Evolutionary conservation across 2,113 vertebrate species (phyloP).

Genomic region (Sciurus niger): DNA sequence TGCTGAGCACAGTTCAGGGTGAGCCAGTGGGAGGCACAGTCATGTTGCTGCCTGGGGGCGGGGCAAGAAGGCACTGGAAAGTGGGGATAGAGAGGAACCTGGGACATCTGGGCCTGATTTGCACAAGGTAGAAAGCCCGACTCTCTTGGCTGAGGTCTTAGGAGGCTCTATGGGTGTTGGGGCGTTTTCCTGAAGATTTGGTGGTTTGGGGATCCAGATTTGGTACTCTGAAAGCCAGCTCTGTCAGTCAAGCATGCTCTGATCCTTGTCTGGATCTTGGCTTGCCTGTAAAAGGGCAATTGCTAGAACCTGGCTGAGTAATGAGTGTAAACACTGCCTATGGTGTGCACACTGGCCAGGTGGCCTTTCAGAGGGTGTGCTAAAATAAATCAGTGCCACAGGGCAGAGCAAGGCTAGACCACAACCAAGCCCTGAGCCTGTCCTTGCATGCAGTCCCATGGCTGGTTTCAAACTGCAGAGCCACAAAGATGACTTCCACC

Average conservation of each 20-base stretch:
- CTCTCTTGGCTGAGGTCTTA: neutral
- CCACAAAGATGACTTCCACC: rapidly evolving
- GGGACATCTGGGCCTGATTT: rapidly evolving
- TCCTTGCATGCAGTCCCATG: rapidly evolving
- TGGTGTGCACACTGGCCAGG: neutral
- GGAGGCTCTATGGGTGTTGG: neutral
- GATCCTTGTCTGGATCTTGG: neutral
- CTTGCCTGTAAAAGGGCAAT: neutral
- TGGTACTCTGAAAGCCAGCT: neutral
- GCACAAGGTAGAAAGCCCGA: neutral
- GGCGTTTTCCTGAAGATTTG: neutral
- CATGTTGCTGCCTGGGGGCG: neutral
- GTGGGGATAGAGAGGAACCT: neutral
- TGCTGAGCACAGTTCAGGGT: neutral
- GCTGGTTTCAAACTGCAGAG: neutral
- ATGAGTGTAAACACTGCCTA: neutral
- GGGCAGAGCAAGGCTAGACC: neutral
- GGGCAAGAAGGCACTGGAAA: neutral
- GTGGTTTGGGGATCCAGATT: neutral
- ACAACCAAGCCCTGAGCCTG: neutral
- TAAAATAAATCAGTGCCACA: neutral
- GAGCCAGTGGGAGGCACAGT: neutral
- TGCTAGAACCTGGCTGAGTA: neutral
- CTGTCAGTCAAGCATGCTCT: neutral
- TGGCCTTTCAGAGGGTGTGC: neutral